Evolutionary conservation across 2,113 vertebrate species (phyloP).

Genomic region (Recurvirostra avosetta): DNA sequence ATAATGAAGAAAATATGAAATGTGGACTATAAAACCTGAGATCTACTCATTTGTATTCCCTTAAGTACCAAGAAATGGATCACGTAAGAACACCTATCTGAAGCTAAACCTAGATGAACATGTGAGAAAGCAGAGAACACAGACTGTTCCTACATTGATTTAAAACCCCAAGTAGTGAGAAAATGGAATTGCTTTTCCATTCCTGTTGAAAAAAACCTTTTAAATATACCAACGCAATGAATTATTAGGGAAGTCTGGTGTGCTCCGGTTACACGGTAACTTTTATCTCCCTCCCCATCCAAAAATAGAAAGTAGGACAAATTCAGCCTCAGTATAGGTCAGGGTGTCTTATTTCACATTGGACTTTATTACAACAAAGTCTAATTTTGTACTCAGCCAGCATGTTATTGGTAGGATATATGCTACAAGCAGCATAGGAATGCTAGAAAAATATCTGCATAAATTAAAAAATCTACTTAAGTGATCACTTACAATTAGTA

Average conservation of each 20-base stretch:
- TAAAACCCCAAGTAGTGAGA: background rate
- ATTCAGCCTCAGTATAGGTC: background rate
- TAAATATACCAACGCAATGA: background rate
- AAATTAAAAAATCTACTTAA: background rate
- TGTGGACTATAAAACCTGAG: background rate
- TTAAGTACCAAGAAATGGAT: background rate
- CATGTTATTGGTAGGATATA: background rate
- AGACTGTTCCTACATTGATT: background rate
- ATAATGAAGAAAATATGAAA: background rate
- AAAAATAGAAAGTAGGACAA: background rate
- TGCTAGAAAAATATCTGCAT: background rate
- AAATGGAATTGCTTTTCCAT: background rate
- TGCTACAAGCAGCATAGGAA: background rate
- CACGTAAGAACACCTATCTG: background rate
- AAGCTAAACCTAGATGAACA: background rate
- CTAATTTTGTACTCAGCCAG: background rate
- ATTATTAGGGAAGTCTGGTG: background rate
- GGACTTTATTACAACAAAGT: background rate
- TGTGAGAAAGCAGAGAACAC: background rate
- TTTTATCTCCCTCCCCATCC: background rate
- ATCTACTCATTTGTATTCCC: background rate
- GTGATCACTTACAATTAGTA: background rate
- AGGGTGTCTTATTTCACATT: background rate
- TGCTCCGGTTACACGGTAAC: background rate
- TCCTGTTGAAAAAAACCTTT: background rate